Evolutionary conservation across 2,113 vertebrate genomes (phyloP), one percentile per base, ranked within the genome.

Genomic region (Leptocoma aspasia): DNA sequence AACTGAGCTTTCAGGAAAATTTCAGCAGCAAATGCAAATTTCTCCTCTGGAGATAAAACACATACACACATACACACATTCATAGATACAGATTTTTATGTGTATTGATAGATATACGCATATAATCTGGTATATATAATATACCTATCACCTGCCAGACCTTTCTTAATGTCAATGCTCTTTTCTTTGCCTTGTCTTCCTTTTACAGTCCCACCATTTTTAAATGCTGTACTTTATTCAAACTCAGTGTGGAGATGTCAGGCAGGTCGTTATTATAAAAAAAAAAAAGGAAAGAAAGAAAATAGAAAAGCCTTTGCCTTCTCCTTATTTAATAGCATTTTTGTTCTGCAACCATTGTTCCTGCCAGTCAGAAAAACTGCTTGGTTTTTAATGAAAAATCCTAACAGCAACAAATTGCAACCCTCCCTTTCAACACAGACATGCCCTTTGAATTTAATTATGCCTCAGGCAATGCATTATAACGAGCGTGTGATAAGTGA

Each of bases 391-490:
- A 94, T 82, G 93, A 91, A 96, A 94, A 96, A 92, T 81, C 80
- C 12, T 30, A 95, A 84, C 65, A 90, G 69, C 66, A 95, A 90
- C 81, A 95, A 96, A 95, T 92, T 96, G 68, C 76, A 96, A 26
- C 20, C 56, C 75, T 96, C 53, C 71, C 23, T 92, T 94, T 96
- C 93, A 94, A 81, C 33, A 65, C 42, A 65, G 92, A 76, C 90
- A 23, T 95, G 78, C 89, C 78, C 82, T 95, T 96, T 94, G 89
- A 94, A 86, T 94, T 91, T 96, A 95, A 96, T 97, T 96, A 91
- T 53, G 82, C 90, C 52, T 76, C 84, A 81, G 77, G 90, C 92
- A 86, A 71, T 35, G 80, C 88, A 79, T 95, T 95, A 64, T 72
- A 95, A 81, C 17, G 42, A 65, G 33, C 57, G 39, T 82, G 72